Evolutionary conservation across 2,888 invertebrate species (phyloP).

Genomic region (Seira ritae): DNA sequence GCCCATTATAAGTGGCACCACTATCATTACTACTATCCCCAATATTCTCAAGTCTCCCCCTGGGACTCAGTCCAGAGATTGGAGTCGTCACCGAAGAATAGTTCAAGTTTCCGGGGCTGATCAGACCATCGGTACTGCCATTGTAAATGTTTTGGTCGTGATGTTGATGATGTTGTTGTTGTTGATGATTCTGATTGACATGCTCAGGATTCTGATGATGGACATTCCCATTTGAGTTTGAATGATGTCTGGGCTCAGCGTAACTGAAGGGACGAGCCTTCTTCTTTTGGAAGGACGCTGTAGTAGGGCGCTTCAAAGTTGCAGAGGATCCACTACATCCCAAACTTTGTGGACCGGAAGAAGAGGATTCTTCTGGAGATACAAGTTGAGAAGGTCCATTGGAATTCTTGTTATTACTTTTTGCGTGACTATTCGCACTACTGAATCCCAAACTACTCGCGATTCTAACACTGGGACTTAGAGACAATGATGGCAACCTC

Average conservation of each 20-base stretch:
- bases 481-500: constrained; percentile 42
- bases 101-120: constrained; percentile 18
- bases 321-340: constrained; percentile 30
- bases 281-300: constrained; percentile 54
- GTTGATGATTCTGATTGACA: constrained; percentile 34
- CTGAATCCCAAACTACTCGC: constrained; percentile 50
- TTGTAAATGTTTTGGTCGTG: constrained; percentile 12
- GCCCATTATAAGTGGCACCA: constrained; percentile 60
- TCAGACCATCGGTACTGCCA: constrained; percentile 19
- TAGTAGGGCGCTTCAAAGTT: constrained; percentile 44
- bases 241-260: constrained; percentile 46
- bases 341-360: constrained; percentile 11
- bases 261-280: constrained; percentile 59
- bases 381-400: neutral
- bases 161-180: constrained; percentile 14
- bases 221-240: no score
- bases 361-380: constrained; percentile 8
- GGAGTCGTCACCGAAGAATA: constrained; percentile 13
- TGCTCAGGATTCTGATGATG: constrained; percentile 22
- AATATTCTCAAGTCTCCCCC: constrained; percentile 30
- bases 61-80: constrained; percentile 24
- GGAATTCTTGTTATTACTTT: neutral
- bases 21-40: constrained; percentile 11
- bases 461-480: constrained; percentile 54
- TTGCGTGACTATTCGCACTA: constrained; percentile 30